A percentile compares a stretch with the other conserved stretches of the same genome.
Conservation (phyloP, 1,140 invertebrate species). For the Aradophagus sp. region DNA sequence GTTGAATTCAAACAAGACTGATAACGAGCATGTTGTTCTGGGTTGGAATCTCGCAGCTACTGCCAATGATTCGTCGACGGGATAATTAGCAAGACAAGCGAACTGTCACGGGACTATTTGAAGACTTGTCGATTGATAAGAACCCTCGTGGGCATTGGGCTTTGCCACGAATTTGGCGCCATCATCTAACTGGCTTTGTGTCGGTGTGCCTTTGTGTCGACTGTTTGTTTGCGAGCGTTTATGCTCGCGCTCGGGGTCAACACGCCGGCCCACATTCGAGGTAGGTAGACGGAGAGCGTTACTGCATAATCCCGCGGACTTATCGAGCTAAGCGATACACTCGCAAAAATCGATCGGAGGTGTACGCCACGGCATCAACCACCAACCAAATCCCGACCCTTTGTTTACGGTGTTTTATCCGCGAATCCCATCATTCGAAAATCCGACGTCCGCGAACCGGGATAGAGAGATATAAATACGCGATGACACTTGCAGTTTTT, state of each 20-base stretch:
- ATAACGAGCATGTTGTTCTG: no score
- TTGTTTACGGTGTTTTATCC: constrained; percentile 7
- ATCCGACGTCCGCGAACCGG: no score
- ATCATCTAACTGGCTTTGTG: constrained; percentile 16
- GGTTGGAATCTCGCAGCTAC: no score
- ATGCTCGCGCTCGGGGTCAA: constrained; percentile 11
- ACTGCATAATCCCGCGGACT: constrained; percentile 15
- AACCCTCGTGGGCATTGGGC: constrained; percentile 6
- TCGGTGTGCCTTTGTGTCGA: constrained; percentile 1
- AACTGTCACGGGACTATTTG: no score
- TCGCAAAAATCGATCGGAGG: constrained; percentile 28
- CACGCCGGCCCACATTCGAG: constrained; percentile 18
- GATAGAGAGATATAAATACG: no score
- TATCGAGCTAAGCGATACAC: constrained; percentile 16
- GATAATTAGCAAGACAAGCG: no score
- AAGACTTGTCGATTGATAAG: no score
- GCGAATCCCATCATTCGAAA: no score
- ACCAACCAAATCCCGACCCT: constrained; percentile 5
- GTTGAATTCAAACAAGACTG: no score
- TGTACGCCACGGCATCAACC: constrained; percentile 15
- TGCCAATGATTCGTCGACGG: no score
- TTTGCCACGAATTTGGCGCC: constrained; percentile 5
- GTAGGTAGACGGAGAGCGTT: constrained; percentile 14
- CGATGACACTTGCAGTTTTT: no score
- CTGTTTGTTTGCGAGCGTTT: background rate